phyloP scores from a whole-genome alignment of 2,888 invertebrate species.

The Dasysyrphus albostriatus region DNA sequence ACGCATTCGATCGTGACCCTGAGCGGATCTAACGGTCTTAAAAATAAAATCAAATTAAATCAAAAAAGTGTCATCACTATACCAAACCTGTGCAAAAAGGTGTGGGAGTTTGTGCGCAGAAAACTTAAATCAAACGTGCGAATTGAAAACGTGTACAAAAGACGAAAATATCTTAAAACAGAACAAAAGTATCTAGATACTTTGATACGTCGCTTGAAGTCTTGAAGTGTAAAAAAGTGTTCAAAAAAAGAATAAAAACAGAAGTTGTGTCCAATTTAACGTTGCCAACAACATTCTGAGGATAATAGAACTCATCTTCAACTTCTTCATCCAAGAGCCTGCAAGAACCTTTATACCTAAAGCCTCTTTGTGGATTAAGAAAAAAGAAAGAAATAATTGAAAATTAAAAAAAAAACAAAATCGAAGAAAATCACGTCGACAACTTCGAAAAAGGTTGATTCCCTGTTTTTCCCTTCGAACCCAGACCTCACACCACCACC shows the following conservation, averaged over 20 bases:
- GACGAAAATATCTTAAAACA: constrained; percentile 39
- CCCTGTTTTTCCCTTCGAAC: constrained; percentile 55
- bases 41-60: constrained; percentile 25
- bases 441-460: constrained; percentile 59
- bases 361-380: constrained; percentile 67
- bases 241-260: not conserved
- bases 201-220: constrained; percentile 59
- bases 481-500: constrained; percentile 53
- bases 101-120: constrained; percentile 59
- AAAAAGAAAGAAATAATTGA: constrained; percentile 46
- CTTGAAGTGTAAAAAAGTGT: constrained; percentile 60
- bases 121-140: constrained; percentile 44
- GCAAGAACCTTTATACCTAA: constrained; percentile 6
- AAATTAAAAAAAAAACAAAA: constrained; percentile 45
- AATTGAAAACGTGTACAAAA: not conserved
- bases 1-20: constrained; percentile 57
- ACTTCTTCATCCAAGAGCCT: constrained; percentile 43
- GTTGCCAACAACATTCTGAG: constrained; percentile 47
- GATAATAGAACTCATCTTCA: constrained; percentile 59
- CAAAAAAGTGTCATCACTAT: constrained; percentile 34
- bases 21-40: constrained; percentile 40
- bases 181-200: constrained; percentile 25
- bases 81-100: constrained; percentile 29
- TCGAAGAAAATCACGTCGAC: constrained; percentile 63
- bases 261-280: constrained; percentile 55